Evolutionary conservation across 2,888 invertebrate species (phyloP), one percentile per base, ranked within the genome.

Genomic region (Notocelia uddmanniana): DNA sequence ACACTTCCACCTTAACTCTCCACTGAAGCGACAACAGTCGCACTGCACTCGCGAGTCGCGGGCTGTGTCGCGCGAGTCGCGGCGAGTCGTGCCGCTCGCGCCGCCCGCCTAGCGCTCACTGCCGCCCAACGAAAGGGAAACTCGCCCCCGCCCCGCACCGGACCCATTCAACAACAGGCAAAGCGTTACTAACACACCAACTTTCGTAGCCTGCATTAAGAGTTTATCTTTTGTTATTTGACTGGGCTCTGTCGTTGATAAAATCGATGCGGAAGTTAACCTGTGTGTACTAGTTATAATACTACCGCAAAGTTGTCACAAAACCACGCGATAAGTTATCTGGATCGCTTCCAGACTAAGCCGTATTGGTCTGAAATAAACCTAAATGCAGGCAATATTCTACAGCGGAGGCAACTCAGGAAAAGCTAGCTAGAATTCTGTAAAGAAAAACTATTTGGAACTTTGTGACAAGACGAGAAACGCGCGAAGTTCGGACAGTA

Each of bases 81-180:
- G 55, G 54, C 23, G n/a, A n/a, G 23, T 54, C 23, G 23, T 37
- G 64, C 41, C 76, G 76, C 81, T 81, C 77, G 81, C 79, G 80
- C 74, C 81, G 82, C 80, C 81, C 86, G 85, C 85, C 83, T 83
- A 66, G 78, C 77, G 77, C 79, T 75, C 83, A 89, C 89, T 89
- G 86, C 78, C 83, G 82, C 81, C 82, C 69, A 89, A 87, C 89
- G 91, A 91, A 89, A 92, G 91, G 88, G 91, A 92, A 92, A 92
- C 81, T 86, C 88, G 89, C 84, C 76, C 66, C 55, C 64, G 50
- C 57, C 31, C 26, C 45, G 68, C 10, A 3, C 10, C 31, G 21
- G 18, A n/a, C 57, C 69, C 69, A 70, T 70, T 70, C 69, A 70
- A 23, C 19, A 62, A 41, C 55, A 18, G 19, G 48, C 18, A 41